Evolutionary conservation across 2,888 invertebrate genomes (phyloP).

Genomic region (Anthrax anthrax): DNA sequence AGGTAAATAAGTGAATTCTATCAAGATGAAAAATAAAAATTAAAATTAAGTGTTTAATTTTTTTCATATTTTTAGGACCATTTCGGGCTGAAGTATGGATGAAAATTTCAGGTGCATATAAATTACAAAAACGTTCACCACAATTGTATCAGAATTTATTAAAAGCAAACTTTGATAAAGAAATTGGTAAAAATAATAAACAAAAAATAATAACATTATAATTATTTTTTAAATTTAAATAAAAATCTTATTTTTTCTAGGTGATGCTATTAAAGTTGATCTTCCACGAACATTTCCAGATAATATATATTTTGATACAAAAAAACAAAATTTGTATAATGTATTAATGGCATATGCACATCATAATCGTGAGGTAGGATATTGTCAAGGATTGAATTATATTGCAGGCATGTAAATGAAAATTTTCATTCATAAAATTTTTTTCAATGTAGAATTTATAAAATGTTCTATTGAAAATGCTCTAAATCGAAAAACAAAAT

Average conservation of each 20-base stretch:
- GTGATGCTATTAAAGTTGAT: conserved; percentile 76
- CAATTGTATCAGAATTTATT: conserved; percentile 54
- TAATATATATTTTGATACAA: conserved; percentile 76
- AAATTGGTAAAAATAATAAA: conserved; percentile 24
- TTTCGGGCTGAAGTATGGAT: conserved; percentile 64
- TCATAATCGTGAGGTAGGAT: conserved; percentile 74
- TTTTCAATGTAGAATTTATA: too few relatives aligned
- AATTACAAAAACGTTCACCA: conserved; percentile 46
- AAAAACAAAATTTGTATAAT: conserved; percentile 60
- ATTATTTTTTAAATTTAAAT: background rate
- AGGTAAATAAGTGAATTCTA: conserved; percentile 32
- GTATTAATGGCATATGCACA: conserved; percentile 80
- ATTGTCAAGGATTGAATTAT: conserved; percentile 92
- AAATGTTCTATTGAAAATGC: too few relatives aligned
- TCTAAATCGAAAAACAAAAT: too few relatives aligned
- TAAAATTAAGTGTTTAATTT: background rate
- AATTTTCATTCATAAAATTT: too few relatives aligned
- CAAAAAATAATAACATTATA: background rate
- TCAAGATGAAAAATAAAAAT: background rate
- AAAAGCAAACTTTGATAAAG: conserved; percentile 52
- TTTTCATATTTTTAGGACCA: conserved; percentile 32
- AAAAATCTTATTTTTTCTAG: conserved; percentile 20
- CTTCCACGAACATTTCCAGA: conserved; percentile 89
- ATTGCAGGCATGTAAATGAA: conserved; percentile 53
- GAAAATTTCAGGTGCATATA: conserved; percentile 67